Evolutionary conservation across 2,113 vertebrate species (phyloP), one percentile per base, ranked within the genome.

Genomic region (Campylorhamphus procurvoides): DNA sequence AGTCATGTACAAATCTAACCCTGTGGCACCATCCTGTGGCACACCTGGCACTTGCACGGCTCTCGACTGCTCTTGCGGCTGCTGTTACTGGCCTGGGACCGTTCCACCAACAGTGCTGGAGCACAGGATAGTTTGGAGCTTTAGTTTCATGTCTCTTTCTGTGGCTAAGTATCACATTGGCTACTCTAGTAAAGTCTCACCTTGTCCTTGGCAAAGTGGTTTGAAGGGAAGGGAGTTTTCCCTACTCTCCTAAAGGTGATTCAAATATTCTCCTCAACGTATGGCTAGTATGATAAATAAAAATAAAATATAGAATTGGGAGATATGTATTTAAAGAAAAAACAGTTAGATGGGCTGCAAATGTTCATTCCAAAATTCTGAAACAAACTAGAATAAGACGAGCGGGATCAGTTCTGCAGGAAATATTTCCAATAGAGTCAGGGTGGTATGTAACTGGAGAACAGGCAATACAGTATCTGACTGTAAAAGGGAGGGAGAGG

Each of bases 11-110:
- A 72, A 84, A 33, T 6, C 33, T 25, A 1, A 24, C 72, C 35
- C 35, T 52, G 25, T 29, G 64, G 88, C 90, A 29, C 97, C 97
- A 84, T 84, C 96, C 35, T 9, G 94, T 88, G 96, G 87, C 63
- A 0, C 2, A 0, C 0, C 3, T 2, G 63, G 2, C 40, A 18
- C 58, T 1, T 22, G 75, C 95, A 52, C 0, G 3, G 1, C 60
- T 49, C 49, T 18, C 39, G 0, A 0, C 35, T 0, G 69, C 78
- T 44, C n/a, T 5, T 5, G 3, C 52, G 5, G 37, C 8, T 2
- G 29, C 83, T 37, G 2, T 2, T 6, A 2, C 2, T 39, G 2
- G 49, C 29, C 78, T 4, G 15, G 0, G 25, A 1, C 67, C 5
- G 20, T 22, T 22, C 29, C 47, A 10, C 11, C 7, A 3, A 0